Evolutionary conservation across 2,888 invertebrate genomes (phyloP).

Genomic region (Gnatocerus cornutus): DNA sequence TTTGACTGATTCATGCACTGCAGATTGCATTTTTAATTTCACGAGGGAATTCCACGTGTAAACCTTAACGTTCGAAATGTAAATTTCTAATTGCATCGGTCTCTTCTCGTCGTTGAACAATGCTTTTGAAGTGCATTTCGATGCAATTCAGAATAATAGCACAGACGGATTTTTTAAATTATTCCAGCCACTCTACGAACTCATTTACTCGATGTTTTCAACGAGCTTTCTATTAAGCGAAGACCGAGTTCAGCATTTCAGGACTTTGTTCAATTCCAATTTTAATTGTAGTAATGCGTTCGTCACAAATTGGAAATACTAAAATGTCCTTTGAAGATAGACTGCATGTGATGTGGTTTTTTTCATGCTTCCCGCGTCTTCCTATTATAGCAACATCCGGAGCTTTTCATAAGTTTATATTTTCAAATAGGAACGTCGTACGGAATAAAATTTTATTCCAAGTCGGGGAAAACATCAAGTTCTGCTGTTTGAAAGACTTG

Average conservation of each 20-base stretch:
- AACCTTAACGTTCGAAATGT: constrained; percentile 13
- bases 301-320: constrained; percentile 25
- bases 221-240: constrained; percentile 28
- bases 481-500: not conserved
- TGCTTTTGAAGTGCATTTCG: constrained; percentile 34
- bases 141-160: constrained; percentile 28
- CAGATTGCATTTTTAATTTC: not conserved
- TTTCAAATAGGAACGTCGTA: not conserved
- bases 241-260: constrained; percentile 23
- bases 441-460: constrained; percentile 1
- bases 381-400: not conserved
- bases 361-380: not conserved
- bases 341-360: not conserved
- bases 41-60: not conserved
- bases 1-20: not conserved
- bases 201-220: constrained; percentile 40
- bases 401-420: constrained; percentile 6
- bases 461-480: not conserved
- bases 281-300: constrained; percentile 30
- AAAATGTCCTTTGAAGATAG: constrained; percentile 23
- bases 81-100: constrained; percentile 36
- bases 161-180: constrained; percentile 29
- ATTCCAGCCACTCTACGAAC: constrained; percentile 29
- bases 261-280: constrained; percentile 30
- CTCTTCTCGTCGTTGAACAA: constrained; percentile 29